Evolutionary conservation across 2,888 invertebrate genomes (phyloP).

Genomic region (Phorcus lineatus): DNA sequence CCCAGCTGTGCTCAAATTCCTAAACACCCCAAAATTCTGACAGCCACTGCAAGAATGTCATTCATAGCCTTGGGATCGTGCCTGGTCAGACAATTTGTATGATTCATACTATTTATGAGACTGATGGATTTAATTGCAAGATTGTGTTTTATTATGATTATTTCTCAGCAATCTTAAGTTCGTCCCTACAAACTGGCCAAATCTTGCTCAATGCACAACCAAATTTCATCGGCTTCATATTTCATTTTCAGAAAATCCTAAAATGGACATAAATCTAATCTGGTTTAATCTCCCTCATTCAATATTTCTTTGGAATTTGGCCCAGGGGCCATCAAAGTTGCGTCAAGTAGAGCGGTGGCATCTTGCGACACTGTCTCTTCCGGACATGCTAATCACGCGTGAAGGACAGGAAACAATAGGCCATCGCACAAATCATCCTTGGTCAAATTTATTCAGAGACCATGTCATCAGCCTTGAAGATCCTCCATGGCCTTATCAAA

Average conservation of each 20-base stretch:
- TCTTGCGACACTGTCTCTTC: background rate
- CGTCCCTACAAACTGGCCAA: background rate
- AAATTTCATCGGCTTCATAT: background rate
- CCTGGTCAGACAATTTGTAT: background rate
- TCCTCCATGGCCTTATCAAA: conserved; percentile 4
- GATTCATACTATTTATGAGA: conserved; percentile 3
- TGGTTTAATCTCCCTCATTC: conserved; percentile 11
- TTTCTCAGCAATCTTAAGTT: background rate
- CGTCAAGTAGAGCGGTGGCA: background rate
- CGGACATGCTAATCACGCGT: background rate
- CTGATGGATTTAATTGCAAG: conserved; percentile 13
- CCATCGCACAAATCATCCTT: conserved; percentile 2
- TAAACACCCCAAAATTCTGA: background rate
- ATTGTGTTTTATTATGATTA: conserved; percentile 20
- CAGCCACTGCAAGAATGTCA: background rate
- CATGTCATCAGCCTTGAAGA: background rate
- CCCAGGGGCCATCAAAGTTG: conserved; percentile 3
- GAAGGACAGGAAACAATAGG: conserved; percentile 9
- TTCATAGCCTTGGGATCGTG: background rate
- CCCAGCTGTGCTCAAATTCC: conserved; percentile 2
- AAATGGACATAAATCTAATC: conserved; percentile 21
- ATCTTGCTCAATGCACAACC: background rate
- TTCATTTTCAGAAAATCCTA: conserved; percentile 8
- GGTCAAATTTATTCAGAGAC: conserved; percentile 16
- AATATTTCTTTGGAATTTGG: conserved; percentile 19